Base-by-base conservation (phyloP, 2,888 invertebrate species). In the Parascotia fuliginaria region DNA sequence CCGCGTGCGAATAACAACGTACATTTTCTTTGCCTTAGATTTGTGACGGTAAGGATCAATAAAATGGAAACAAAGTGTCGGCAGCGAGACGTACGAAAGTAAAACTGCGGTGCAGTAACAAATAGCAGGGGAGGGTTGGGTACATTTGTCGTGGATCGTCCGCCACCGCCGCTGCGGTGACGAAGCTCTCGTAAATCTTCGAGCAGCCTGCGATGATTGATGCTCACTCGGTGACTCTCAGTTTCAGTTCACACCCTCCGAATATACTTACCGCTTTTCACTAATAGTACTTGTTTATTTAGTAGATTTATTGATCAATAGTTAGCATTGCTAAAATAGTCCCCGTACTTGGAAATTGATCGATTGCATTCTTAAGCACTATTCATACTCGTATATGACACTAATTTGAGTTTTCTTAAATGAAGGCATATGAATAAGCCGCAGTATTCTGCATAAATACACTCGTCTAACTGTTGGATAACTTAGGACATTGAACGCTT, bases 31-130 rank as follows among this genome's bases (percentile, higher is more conserved):
- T 69, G 72, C 69, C 72, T 75, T 77, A 78, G 78, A 79, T 79
- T 80, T 79, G 80, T 79, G 61, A 73, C 74, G 68, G 73, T 65
- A 71, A 66, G 69, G 79, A 80, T 81, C 82, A 79, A 82, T 83
- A 77, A 77, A 75, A 63, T 70, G 60, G 56, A 57, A 79, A 76
- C 79, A 81, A 79, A 80, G 72, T 76, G 78, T 72, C 70, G 75
- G 58, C 57, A 60, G 68, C 65, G 73, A 75, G 31, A 65, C 66
- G 73, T 73, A 75, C 71, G 73, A 76, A 77, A 77, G 79, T 79
- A 75, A 75, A 79, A 76, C 76, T 77, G 75, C 73, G 71, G 76
- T 73, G 68, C 58, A 55, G 73, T 73, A 75, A 75, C 72, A 75
- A 76, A 77, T 77, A 73, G 61, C 57, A 54, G 32, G 42, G 46